phyloP scores from a whole-genome alignment of 2,888 invertebrate genomes.

The Scrobipalpa atriplicella region DNA sequence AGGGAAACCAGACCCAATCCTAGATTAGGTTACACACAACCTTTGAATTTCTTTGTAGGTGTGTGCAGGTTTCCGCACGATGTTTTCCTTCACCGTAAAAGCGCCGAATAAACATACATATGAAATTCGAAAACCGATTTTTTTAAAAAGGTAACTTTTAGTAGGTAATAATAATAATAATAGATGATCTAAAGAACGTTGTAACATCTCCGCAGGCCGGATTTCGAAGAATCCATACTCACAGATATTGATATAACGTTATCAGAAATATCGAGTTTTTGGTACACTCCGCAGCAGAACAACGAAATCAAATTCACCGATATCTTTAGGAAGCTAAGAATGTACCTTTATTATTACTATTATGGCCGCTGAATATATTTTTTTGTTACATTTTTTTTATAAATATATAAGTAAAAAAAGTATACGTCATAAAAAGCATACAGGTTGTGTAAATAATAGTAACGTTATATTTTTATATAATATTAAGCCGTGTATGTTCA shows the following conservation, averaged over 20 bases:
- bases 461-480: constrained; percentile 6
- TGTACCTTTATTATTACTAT: constrained; percentile 20
- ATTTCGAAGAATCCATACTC: not conserved
- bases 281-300: not conserved
- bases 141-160: too few species aligned
- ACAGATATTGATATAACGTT: not conserved
- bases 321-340: constrained; percentile 5
- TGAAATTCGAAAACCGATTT: too few species aligned
- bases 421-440: constrained; percentile 6
- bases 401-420: too few species aligned
- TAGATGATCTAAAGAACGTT: too few species aligned
- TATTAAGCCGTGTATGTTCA: constrained; percentile 2
- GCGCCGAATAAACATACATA: too few species aligned
- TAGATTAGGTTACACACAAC: too few species aligned
- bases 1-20: too few species aligned
- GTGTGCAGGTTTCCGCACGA: too few species aligned
- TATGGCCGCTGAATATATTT: constrained; percentile 8
- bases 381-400: not conserved
- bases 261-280: constrained; percentile 4
- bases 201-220: not conserved
- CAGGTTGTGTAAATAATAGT: constrained; percentile 12
- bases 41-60: too few species aligned
- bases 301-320: not conserved
- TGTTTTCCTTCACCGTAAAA: too few species aligned
- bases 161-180: too few species aligned